phyloP scores from a whole-genome alignment of 2,113 vertebrate genomes.

The Scatophagus argus region DNA sequence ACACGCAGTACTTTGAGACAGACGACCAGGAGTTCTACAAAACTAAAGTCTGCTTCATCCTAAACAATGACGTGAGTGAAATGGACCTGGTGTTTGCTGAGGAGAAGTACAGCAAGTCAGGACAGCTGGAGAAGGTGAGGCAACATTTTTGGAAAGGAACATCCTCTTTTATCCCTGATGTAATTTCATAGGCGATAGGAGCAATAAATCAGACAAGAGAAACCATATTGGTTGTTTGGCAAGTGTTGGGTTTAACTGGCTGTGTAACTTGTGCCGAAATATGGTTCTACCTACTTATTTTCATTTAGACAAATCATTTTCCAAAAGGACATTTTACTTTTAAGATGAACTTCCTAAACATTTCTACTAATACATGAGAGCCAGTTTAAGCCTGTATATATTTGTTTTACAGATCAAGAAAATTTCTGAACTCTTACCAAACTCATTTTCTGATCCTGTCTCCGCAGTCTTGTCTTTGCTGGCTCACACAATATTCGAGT shows the following conservation, averaged over 20 bases:
- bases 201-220: constrained; percentile 65
- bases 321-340: neutral
- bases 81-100: constrained; percentile 99
- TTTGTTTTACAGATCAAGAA: neutral
- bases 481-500: neutral
- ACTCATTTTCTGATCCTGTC: neutral
- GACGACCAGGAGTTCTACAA: constrained; percentile 99
- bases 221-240: constrained; percentile 70
- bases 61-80: constrained; percentile 98
- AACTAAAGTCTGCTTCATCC: constrained; percentile 98
- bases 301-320: constrained; percentile 17
- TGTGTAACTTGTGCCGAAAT: constrained; percentile 2
- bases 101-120: constrained; percentile 95
- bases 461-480: neutral
- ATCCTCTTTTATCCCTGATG: constrained; percentile 42
- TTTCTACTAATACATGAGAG: neutral
- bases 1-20: constrained; percentile 94
- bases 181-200: constrained; percentile 56
- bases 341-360: neutral
- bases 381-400: neutral
- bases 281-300: neutral
- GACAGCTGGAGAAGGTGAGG: constrained; percentile 97
- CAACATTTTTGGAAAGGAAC: constrained; percentile 57
- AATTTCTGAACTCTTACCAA: neutral
- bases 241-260: constrained; percentile 9